These are phyloP conservation scores for Apoda limacodes DNA, from an alignment of 2,888 invertebrate genomes.

Conservation along the genomic window DNA sequence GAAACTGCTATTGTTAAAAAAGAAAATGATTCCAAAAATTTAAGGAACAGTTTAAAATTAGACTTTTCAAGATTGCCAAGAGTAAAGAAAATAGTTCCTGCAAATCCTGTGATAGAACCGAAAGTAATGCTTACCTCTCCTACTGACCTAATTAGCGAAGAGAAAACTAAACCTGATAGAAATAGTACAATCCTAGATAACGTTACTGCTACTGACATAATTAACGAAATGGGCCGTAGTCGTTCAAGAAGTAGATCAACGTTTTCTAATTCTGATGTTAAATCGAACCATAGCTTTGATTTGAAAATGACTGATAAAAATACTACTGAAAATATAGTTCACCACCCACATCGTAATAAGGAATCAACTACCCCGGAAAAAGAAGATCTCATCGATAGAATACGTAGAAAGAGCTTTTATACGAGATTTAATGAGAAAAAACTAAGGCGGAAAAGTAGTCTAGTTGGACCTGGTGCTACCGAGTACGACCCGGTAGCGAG, in stretches of 20 bases:
- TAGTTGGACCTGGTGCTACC: conserved; percentile 72
- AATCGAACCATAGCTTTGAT: conserved; percentile 46
- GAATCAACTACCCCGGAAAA: conserved; percentile 60
- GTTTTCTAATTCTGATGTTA: conserved; percentile 61
- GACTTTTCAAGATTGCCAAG: conserved; percentile 73
- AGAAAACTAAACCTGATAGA: conserved; percentile 37
- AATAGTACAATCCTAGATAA: conserved; percentile 33
- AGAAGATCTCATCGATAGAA: conserved; percentile 87
- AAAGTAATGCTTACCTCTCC: conserved; percentile 48
- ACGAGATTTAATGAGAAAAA: conserved; percentile 89
- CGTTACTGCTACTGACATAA: conserved; percentile 26
- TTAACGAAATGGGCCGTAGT: conserved; percentile 38
- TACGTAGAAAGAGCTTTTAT: conserved; percentile 90
- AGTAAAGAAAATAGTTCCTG: conserved; percentile 70
- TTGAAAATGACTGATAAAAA: conserved; percentile 34
- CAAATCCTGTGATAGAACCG: conserved; percentile 67
- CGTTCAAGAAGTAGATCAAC: conserved; percentile 55
- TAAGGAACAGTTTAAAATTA: conserved; percentile 68
- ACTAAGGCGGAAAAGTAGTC: conserved; percentile 74
- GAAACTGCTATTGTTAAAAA: conserved; percentile 36
- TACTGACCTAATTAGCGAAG: conserved; percentile 43
- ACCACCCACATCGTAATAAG: conserved; percentile 48
- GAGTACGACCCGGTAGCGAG: conserved; percentile 67
- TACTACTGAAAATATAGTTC: conserved; percentile 33
- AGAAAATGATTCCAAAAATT: conserved; percentile 43